These are phyloP conservation scores for Aix galericulata DNA, from an alignment of 2,113 vertebrate genomes.

Conservation along the genomic window DNA sequence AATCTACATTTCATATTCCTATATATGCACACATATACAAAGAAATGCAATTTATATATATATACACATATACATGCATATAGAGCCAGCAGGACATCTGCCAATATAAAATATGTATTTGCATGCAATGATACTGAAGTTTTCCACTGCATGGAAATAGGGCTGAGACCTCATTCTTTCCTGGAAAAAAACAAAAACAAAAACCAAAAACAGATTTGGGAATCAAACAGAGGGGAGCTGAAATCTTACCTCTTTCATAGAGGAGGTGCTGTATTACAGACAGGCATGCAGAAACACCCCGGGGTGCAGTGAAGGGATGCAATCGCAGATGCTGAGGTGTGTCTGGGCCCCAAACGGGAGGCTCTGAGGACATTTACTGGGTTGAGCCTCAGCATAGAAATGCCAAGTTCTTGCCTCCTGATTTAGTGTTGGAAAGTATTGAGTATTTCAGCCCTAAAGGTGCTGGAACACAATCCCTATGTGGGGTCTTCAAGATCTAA, in stretches of 20 bases:
- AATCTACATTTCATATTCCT: background rate
- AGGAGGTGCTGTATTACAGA: background rate
- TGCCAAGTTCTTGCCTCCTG: background rate
- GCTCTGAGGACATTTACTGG: background rate
- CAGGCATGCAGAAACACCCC: background rate
- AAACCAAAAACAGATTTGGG: background rate
- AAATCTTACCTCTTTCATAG: background rate
- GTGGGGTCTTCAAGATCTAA: background rate
- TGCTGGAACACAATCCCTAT: background rate
- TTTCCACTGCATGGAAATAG: background rate
- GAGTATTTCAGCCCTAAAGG: background rate
- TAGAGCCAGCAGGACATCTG: background rate
- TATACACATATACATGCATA: rapidly evolving
- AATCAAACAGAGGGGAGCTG: background rate
- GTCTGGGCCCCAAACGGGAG: background rate
- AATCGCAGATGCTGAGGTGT: background rate
- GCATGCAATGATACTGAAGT: background rate
- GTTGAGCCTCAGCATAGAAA: background rate
- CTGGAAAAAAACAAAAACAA: background rate
- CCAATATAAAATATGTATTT: background rate
- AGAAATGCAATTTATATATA: background rate
- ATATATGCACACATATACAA: background rate
- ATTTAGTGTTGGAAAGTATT: background rate
- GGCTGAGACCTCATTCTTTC: background rate
- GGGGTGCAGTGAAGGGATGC: background rate